These are phyloP conservation scores for Cyprinodon variegatus DNA, from an alignment of 2,113 vertebrate species.

Conservation along the genomic window DNA sequence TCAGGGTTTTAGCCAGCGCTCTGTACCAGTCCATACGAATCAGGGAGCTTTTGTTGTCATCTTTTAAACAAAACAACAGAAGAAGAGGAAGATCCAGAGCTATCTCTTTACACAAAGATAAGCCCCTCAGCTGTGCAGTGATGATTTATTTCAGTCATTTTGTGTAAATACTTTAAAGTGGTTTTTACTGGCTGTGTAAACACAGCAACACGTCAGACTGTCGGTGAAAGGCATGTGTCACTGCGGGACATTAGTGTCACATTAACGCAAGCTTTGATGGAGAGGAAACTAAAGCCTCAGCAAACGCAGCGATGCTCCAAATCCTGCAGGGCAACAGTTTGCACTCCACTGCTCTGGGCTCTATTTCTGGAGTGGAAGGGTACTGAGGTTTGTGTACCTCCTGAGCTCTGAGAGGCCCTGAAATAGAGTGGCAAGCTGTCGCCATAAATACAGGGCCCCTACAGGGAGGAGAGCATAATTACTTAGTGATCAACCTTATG, in stretches of 20 bases:
- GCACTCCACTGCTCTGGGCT: conserved; percentile 39
- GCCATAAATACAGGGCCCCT: conserved; percentile 75
- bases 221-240: background rate
- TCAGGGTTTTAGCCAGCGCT: background rate
- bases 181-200: background rate
- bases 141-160: conserved; percentile 23
- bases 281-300: conserved; percentile 42
- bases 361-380: conserved; percentile 70
- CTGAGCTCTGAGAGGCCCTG: conserved; percentile 63
- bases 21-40: conserved; percentile 9
- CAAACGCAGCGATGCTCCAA: conserved; percentile 4
- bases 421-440: conserved; percentile 80
- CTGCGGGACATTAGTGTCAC: background rate
- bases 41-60: conserved; percentile 36
- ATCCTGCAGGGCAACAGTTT: conserved; percentile 49
- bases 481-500: conserved; percentile 57
- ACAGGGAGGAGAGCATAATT: conserved; percentile 60
- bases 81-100: conserved; percentile 58
- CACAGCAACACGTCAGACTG: background rate
- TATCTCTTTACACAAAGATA: conserved; percentile 56
- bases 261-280: conserved; percentile 36
- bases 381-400: conserved; percentile 55
- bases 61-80: conserved; percentile 56
- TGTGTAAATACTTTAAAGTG: background rate
- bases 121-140: conserved; percentile 29